Evolutionary conservation across 1,140 invertebrate species (phyloP), one percentile per base, ranked within the genome.

Genomic region (Hylaeus volcanicus): DNA sequence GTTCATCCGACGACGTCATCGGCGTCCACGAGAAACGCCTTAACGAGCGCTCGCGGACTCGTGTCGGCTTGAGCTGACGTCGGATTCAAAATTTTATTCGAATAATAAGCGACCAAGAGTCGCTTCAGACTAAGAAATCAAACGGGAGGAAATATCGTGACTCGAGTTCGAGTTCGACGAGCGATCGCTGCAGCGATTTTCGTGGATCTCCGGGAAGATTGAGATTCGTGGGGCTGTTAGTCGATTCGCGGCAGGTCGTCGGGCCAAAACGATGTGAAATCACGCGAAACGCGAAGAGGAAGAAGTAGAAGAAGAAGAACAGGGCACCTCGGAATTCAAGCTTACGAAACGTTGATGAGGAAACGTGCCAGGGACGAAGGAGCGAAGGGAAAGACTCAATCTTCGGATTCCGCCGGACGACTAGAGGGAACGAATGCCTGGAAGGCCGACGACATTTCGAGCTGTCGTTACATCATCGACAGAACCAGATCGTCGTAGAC

Each of bases 391-490:
- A 84, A 87, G 43, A 55, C 74, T 71, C 77, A 84, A 83, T 86
- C 75, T 76, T 86, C 81, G 84, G 84, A 86, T 86, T 86, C 85
- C 84, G 74, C 55, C 61, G 64, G 69, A 79, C 51, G 81, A 81
- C 82, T 86, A 75, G 83, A 87, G 69, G 81, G 83, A 87, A 88
- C 86, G 83, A 85, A 86, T 88, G 74, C 83, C 69, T 81, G 87
- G 79, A 85, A 88, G 86, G 83, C 83, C 87, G 83, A 88, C 86
- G 87, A 88, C 85, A 87, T 88, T 88, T 88, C 83, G 83, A 88
- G 75, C 60, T 55, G 74, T 77, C 75, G 73, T 89, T 89, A 83
- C 88, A 86, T 89, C 86, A 89, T 83, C 78, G 82, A 79, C 81
- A 86, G 87, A 89, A 89, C 81, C 85, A 88, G 85, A 89, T 88